Evolutionary conservation across 1,140 invertebrate species (phyloP).

Genomic region (Brachionus rotundiformis): DNA sequence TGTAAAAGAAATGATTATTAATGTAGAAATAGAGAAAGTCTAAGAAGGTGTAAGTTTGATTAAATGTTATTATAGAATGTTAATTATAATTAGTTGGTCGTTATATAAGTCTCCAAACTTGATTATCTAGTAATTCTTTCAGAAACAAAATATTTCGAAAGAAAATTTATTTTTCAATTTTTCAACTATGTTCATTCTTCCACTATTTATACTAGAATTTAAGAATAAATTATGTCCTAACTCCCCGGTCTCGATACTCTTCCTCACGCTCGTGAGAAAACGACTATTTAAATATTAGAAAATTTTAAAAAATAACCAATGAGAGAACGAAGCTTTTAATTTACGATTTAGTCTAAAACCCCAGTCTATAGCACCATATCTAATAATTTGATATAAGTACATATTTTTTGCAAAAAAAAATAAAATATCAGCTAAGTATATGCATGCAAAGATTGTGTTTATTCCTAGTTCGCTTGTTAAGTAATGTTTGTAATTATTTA

Average conservation of each 20-base stretch:
- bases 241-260: background rate
- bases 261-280: background rate
- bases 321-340: background rate
- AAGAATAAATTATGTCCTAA: background rate
- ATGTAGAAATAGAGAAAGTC: background rate
- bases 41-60: background rate
- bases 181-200: background rate
- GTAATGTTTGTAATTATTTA: no score
- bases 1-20: background rate
- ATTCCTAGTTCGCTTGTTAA: no score
- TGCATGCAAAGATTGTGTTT: no score
- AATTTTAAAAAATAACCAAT: background rate
- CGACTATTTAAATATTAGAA: no score
- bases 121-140: background rate
- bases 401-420: no score
- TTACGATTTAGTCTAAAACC: background rate
- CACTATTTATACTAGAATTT: background rate
- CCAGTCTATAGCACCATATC: no score
- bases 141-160: background rate
- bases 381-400: no score
- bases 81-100: no score
- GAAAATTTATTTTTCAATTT: background rate
- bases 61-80: no score
- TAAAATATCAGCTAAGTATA: no score
- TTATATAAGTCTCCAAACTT: no score